Percentiles rank a stretch among this genome's conserved stretches.
These are phyloP conservation scores for Porphyrio hochstetteri DNA, from an alignment of 2,113 vertebrate species.

Conservation along the genomic window DNA sequence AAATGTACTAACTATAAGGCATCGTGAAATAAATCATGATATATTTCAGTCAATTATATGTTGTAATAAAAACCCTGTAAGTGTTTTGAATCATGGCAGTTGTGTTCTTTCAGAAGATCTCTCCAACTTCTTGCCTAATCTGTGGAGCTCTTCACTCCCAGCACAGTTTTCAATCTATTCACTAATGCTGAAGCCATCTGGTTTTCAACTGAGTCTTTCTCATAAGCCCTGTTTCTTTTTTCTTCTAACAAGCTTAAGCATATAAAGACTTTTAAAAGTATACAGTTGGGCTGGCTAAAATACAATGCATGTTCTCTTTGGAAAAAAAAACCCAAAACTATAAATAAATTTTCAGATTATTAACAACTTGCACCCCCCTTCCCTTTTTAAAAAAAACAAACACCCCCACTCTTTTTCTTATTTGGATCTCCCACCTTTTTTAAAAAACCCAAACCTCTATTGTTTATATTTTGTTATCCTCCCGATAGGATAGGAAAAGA, in stretches of 20 bases:
- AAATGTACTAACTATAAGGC: conserved; percentile 29
- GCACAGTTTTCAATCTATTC: conserved; percentile 39
- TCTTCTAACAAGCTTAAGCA: neutral
- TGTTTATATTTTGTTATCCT: neutral
- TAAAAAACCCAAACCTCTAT: neutral
- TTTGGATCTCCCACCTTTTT: neutral
- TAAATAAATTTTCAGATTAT: neutral
- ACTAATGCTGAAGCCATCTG: conserved; percentile 55
- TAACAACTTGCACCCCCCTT: neutral
- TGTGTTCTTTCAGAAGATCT: conserved; percentile 43
- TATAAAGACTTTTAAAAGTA: neutral
- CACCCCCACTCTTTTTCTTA: no score
- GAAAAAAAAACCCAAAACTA: neutral
- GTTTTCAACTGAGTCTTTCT: conserved; percentile 5
- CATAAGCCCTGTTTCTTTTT: neutral
- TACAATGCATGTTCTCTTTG: neutral
- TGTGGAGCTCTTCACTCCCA: conserved; percentile 20
- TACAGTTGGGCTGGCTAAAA: neutral
- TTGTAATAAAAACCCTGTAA: conserved; percentile 19
- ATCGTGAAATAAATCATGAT: neutral
- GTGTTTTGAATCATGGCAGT: conserved; percentile 34
- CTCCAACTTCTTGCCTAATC: conserved; percentile 29
- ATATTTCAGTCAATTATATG: conserved; percentile 49
- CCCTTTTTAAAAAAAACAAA: neutral
- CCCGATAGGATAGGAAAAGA: neutral